Evolutionary conservation across 2,113 vertebrate genomes (phyloP).

Genomic region (Cebidichthys violaceus): DNA sequence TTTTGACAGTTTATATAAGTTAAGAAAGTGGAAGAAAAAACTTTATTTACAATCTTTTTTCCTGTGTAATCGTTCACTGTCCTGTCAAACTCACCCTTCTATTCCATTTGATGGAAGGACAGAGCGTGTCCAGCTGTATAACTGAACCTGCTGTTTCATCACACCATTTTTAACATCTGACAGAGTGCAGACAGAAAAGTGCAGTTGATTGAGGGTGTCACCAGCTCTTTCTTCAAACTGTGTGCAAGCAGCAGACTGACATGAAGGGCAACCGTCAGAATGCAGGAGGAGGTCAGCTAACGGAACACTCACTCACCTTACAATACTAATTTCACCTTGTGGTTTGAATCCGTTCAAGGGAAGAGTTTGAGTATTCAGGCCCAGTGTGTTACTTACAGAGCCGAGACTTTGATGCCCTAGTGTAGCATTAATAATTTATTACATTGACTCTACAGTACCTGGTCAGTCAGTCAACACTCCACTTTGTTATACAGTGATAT

Average conservation of each 20-base stretch:
- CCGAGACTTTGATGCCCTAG: slow-evolving; percentile 4
- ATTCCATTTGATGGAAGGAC: slow-evolving; percentile 22
- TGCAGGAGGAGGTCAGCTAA: neutral
- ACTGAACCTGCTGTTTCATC: slow-evolving; percentile 18
- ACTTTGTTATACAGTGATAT: slow-evolving; percentile 23
- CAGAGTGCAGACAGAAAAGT: slow-evolving; percentile 12
- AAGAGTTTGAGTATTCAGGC: neutral
- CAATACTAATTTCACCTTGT: neutral
- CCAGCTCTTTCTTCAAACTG: slow-evolving; percentile 22
- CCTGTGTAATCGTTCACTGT: neutral
- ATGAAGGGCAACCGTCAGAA: neutral
- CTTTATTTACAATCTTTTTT: neutral
- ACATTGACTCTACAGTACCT: slow-evolving; percentile 24
- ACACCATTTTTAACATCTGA: slow-evolving; percentile 25
- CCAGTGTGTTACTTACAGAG: neutral
- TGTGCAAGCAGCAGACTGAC: neutral
- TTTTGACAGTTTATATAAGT: neutral
- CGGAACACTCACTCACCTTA: neutral
- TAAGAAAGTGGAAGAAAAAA: neutral
- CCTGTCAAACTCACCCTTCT: slow-evolving; percentile 18
- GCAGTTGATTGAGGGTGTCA: slow-evolving; percentile 5
- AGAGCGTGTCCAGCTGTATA: neutral
- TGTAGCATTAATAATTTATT: slow-evolving; percentile 49
- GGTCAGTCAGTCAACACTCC: slow-evolving; percentile 16
- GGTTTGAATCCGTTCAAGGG: neutral